Conservation (phyloP, 2,113 vertebrate genomes). For the Nibea albiflora region DNA sequence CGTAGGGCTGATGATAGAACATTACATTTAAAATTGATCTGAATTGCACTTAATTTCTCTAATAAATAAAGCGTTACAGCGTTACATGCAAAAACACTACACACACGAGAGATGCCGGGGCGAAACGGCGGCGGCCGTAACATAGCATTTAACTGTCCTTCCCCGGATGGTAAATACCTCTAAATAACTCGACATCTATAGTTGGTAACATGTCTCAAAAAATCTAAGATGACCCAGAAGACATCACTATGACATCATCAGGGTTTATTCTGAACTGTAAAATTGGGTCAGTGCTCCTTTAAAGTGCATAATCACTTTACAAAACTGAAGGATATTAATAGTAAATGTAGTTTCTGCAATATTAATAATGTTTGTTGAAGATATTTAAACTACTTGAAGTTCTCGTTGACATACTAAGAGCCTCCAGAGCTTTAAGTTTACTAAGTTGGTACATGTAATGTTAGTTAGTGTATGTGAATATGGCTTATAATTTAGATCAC, state of each 20-base stretch:
- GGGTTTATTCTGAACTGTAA: background rate
- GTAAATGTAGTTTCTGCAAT: too few relatives aligned
- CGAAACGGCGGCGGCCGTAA: too few relatives aligned
- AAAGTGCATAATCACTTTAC: background rate
- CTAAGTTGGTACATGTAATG: background rate
- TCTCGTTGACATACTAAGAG: background rate
- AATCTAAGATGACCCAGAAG: background rate
- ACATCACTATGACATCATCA: background rate
- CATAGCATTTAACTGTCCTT: too few relatives aligned
- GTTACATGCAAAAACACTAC: too few relatives aligned
- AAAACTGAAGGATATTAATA: too few relatives aligned
- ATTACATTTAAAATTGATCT: background rate
- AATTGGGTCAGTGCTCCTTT: background rate
- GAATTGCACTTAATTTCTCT: background rate
- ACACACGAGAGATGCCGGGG: too few relatives aligned
- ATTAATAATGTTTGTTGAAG: background rate
- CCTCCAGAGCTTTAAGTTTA: conserved; percentile 1
- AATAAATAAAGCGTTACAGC: background rate
- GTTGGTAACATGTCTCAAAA: too few relatives aligned
- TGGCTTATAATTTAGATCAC: background rate
- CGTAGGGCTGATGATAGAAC: too few relatives aligned
- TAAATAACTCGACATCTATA: too few relatives aligned
- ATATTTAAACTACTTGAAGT: background rate
- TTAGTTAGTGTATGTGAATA: background rate
- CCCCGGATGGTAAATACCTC: too few relatives aligned